Evolutionary conservation across 2,113 vertebrate species (phyloP).

Genomic region (Reinhardtius hippoglossoides): DNA sequence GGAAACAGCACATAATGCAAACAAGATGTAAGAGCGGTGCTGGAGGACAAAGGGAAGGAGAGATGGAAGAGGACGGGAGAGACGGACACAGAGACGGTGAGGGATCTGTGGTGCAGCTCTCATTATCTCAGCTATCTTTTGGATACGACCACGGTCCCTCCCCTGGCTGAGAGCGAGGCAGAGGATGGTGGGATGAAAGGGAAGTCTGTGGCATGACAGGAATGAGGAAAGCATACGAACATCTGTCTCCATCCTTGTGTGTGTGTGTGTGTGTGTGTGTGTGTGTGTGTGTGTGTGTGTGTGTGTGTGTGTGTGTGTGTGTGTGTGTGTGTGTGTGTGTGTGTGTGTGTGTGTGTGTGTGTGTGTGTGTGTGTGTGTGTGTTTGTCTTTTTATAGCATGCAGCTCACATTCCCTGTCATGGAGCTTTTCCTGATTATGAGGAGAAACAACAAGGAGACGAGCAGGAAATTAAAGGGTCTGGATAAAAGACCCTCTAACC

Average conservation of each 20-base stretch:
- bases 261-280: conserved; percentile 44
- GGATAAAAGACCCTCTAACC: conserved; percentile 58
- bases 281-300: conserved; percentile 41
- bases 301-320: conserved; percentile 40
- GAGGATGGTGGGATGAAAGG: conserved; percentile 55
- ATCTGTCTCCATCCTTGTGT: conserved; percentile 59
- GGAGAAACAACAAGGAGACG: conserved; percentile 66
- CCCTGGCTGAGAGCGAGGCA: background rate
- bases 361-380: conserved; percentile 43
- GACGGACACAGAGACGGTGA: conserved; percentile 21
- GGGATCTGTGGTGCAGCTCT: conserved; percentile 17
- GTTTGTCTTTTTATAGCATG: conserved; percentile 64
- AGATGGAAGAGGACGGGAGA: conserved; percentile 15
- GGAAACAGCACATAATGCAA: conserved; percentile 61
- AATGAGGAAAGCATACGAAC: conserved; percentile 64
- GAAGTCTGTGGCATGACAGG: conserved; percentile 56
- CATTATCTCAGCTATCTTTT: conserved; percentile 57
- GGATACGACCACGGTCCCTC: conserved; percentile 12
- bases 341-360: conserved; percentile 46
- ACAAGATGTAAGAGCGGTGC: conserved; percentile 42
- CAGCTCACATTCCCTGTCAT: conserved; percentile 62
- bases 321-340: conserved; percentile 44
- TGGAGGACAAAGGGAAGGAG: conserved; percentile 54
- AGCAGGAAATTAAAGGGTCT: conserved; percentile 81
- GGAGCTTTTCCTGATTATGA: conserved; percentile 76